phyloP scores from a whole-genome alignment of 1,140 invertebrate species.

The Caenorhabditis brenneri region DNA sequence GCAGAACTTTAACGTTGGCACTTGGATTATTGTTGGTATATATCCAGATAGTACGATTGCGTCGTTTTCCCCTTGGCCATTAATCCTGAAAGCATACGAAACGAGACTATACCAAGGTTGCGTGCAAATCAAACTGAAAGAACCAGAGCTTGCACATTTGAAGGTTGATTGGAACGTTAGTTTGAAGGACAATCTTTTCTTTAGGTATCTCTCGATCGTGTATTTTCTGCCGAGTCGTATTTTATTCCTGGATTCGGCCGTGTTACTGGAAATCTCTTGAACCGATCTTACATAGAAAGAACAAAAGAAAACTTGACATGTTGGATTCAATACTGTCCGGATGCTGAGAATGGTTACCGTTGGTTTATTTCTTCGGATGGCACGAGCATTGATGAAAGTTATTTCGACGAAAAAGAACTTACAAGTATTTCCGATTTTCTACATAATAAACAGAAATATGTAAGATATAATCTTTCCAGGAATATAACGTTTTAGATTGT shows the following conservation, averaged over 20 bases:
- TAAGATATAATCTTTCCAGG: no score
- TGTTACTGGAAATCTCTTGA: background rate
- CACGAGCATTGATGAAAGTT: no score
- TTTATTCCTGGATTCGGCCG: background rate
- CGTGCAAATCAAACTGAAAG: background rate
- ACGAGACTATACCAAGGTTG: background rate
- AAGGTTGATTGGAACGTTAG: no score
- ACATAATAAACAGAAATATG: no score
- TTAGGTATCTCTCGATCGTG: background rate
- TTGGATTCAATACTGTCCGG: background rate
- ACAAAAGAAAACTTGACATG: background rate
- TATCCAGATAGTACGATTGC: slow-evolving; percentile 10
- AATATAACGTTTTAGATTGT: no score
- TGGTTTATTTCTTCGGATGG: background rate
- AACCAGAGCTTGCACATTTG: background rate
- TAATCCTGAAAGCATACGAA: background rate
- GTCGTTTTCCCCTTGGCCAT: background rate
- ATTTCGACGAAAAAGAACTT: background rate
- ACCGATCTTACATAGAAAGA: background rate
- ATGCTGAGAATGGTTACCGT: background rate
- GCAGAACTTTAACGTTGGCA: background rate
- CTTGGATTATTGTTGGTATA: background rate
- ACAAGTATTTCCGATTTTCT: no score
- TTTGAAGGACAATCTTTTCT: no score
- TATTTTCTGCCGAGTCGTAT: background rate